phyloP scores from a whole-genome alignment of 1,140 invertebrate genomes.

The Nylanderia fulva region DNA sequence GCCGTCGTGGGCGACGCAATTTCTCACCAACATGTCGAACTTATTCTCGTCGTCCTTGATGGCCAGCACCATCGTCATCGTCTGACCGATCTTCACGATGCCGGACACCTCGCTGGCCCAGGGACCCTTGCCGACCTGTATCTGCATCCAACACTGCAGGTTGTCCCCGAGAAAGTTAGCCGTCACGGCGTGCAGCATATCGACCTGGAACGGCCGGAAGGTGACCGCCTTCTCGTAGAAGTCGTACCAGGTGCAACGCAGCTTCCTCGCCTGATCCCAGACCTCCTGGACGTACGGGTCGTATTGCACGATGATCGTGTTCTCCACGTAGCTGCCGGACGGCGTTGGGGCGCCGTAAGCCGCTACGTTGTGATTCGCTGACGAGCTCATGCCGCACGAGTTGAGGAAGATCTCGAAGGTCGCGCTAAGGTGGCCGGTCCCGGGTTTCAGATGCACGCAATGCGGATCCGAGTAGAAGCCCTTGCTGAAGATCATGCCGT shows the following conservation, averaged over 20 bases:
- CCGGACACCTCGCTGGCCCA: conserved; percentile 98
- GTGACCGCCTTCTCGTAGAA: conserved; percentile 98
- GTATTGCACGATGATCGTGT: conserved; percentile 97
- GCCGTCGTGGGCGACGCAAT: conserved; percentile 97
- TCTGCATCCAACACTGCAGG: conserved; percentile 98
- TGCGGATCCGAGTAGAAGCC: conserved; percentile 96
- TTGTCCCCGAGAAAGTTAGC: conserved; percentile 98
- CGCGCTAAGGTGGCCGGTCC: conserved; percentile 94
- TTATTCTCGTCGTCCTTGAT: conserved; percentile 98
- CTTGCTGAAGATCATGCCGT: conserved; percentile 98
- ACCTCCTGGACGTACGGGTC: conserved; percentile 98
- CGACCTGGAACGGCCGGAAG: conserved; percentile 97
- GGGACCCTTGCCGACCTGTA: conserved; percentile 97
- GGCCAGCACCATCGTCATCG: conserved; percentile 98
- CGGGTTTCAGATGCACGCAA: conserved; percentile 96
- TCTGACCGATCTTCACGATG: conserved; percentile 97
- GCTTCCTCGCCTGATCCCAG: conserved; percentile 93
- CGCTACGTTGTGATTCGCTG: conserved; percentile 93
- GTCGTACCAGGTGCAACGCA: conserved; percentile 97
- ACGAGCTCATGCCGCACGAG: conserved; percentile 96
- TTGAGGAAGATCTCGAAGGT: conserved; percentile 97
- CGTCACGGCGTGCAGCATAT: conserved; percentile 97
- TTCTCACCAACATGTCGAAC: conserved; percentile 97
- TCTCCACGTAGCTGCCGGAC: conserved; percentile 96
- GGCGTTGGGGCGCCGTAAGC: conserved; percentile 93